phyloP scores from a whole-genome alignment of 1,140 invertebrate genomes.

The Drosophila tsacasi region DNA sequence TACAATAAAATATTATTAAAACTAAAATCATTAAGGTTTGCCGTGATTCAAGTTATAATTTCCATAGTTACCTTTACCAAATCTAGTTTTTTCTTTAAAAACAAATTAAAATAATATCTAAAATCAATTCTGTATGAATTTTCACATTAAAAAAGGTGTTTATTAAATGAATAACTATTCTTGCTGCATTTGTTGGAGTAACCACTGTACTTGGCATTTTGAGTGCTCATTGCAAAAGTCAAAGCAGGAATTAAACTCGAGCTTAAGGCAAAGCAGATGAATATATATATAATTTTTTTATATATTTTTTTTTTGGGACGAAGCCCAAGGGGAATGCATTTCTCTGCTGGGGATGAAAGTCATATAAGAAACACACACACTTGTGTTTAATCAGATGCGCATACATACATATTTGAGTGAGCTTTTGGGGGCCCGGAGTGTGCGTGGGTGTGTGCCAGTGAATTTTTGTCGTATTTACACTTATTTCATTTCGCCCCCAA shows the following conservation, averaged over 20 bases:
- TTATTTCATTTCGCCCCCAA: conserved; percentile 70
- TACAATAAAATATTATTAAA: too few relatives aligned
- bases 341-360: conserved; percentile 56
- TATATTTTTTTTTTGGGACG: neutral
- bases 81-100: neutral
- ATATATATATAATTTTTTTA: conserved; percentile 12
- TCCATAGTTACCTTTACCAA: neutral
- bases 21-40: too few relatives aligned
- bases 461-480: conserved; percentile 71
- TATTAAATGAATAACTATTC: too few relatives aligned
- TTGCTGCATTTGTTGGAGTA: neutral
- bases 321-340: conserved; percentile 28
- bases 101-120: too few relatives aligned
- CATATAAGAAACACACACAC: conserved; percentile 52
- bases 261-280: conserved; percentile 72
- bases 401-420: conserved; percentile 77
- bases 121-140: too few relatives aligned
- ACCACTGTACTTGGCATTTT: conserved; percentile 21
- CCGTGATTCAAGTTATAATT: neutral
- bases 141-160: too few relatives aligned
- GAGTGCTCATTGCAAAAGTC: conserved; percentile 58
- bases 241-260: conserved; percentile 77
- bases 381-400: conserved; percentile 79
- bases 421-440: conserved; percentile 34
- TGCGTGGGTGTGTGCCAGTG: conserved; percentile 19